Evolutionary conservation across 35 echinoderm and acorn worm species (phyloP).

Genomic region (Eucidaris tribuloides): DNA sequence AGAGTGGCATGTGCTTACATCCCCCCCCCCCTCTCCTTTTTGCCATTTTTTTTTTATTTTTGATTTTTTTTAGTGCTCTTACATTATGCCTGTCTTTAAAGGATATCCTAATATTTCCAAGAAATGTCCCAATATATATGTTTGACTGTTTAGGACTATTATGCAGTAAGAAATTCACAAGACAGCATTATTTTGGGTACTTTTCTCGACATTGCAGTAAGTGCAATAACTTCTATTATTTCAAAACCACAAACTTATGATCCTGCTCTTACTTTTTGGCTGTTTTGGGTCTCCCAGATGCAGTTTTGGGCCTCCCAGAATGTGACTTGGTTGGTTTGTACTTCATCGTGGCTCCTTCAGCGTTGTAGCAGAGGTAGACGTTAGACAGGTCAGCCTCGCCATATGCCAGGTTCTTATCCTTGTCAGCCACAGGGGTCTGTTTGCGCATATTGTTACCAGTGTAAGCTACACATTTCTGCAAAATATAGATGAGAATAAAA

Average conservation of each 20-base stretch:
- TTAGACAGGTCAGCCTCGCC: constrained; percentile 80
- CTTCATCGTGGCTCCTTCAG: constrained; percentile 60
- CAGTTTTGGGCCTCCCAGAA: constrained; percentile 67
- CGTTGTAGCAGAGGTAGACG: constrained; percentile 79
- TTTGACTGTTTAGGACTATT: background rate
- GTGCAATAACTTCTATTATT: background rate
- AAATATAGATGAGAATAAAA: background rate
- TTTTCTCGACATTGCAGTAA: background rate
- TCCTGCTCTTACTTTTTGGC: constrained; percentile 75
- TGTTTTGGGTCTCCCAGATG: constrained; percentile 72
- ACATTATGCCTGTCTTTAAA: background rate
- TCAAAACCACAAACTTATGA: background rate
- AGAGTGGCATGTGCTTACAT: too few species aligned
- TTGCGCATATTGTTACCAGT: constrained; percentile 99
- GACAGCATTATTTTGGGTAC: background rate
- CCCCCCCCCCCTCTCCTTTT: too few species aligned
- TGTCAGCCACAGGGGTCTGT: constrained; percentile 83
- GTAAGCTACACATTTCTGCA: constrained; percentile 99
- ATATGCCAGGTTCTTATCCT: constrained; percentile 70
- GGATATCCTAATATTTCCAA: background rate
- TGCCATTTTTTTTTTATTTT: too few species aligned
- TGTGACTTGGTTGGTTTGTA: constrained; percentile 65
- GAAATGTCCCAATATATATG: background rate
- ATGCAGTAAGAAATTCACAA: background rate
- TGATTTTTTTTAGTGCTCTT: too few species aligned